A percentile compares a stretch with the other conserved stretches of the same genome.
Evolutionary conservation across 1,140 invertebrate genomes (phyloP).

Genomic region (Chironomus striatipennis): DNA sequence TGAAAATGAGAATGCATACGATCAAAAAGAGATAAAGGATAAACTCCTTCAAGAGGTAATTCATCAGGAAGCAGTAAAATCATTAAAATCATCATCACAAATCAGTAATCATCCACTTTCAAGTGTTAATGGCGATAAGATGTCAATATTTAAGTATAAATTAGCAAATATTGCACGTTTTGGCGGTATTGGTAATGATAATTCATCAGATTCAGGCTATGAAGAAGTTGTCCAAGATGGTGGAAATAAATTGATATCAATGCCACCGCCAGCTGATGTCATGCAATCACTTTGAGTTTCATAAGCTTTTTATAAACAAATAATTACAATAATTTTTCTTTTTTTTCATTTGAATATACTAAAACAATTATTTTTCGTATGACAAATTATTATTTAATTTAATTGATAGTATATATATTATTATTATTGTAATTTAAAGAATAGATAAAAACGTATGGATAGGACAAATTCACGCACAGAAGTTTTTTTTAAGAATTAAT

Average conservation of each 20-base stretch:
- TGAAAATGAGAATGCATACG: neutral
- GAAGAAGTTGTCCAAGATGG: conserved; percentile 47
- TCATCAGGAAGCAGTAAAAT: neutral
- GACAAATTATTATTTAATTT: too few relatives aligned
- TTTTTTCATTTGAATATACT: too few relatives aligned
- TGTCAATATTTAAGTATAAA: conserved; percentile 42
- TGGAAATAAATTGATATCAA: neutral
- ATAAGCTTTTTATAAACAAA: neutral
- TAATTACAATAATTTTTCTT: too few relatives aligned
- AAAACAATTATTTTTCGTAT: too few relatives aligned
- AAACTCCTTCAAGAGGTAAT: neutral
- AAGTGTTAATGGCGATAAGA: conserved; percentile 25
- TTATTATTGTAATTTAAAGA: too few relatives aligned
- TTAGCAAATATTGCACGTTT: conserved; percentile 42
- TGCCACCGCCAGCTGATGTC: conserved; percentile 17
- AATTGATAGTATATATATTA: too few relatives aligned
- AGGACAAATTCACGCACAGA: conserved; percentile 10
- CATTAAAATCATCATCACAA: neutral
- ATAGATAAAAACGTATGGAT: too few relatives aligned
- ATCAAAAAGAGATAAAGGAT: neutral
- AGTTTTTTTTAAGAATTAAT: neutral
- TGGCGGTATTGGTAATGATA: conserved; percentile 44
- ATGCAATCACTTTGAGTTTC: conserved; percentile 16
- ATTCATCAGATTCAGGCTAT: conserved; percentile 56
- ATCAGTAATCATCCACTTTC: conserved; percentile 13